A percentile compares a stretch with the other conserved stretches of the same genome.
These are phyloP conservation scores for Philotrypesis tridentata DNA, from an alignment of 1,140 invertebrate species.

Conservation along the genomic window DNA sequence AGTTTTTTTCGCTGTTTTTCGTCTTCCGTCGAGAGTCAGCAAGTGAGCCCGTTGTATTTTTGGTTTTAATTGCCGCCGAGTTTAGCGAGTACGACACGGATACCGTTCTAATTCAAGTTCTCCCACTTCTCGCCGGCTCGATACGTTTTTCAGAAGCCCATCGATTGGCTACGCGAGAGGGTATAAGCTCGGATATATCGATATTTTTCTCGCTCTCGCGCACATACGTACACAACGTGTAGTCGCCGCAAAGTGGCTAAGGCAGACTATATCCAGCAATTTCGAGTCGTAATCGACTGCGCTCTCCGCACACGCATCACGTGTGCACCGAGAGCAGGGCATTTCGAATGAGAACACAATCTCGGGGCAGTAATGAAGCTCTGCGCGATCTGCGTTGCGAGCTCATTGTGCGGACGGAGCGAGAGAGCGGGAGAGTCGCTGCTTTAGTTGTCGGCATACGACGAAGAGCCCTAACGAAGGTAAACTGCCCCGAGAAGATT, in stretches of 20 bases:
- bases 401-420: neutral
- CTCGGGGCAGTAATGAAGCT: constrained; percentile 21
- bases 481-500: constrained; percentile 20
- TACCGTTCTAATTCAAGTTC: neutral
- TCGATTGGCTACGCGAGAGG: neutral
- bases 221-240: no score
- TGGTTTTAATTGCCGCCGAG: constrained; percentile 12
- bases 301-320: neutral
- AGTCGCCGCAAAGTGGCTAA: no score
- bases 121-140: no score
- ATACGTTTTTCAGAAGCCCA: neutral
- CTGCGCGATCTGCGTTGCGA: neutral
- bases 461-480: neutral
- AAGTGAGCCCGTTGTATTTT: neutral
- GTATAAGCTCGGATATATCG: no score
- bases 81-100: neutral
- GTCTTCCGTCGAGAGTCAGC: neutral
- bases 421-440: neutral
- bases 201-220: no score
- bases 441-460: constrained; percentile 4
- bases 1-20: constrained; percentile 23
- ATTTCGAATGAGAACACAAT: neutral
- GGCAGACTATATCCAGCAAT: neutral
- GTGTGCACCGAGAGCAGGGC: neutral
- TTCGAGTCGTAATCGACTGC: neutral